These are phyloP conservation scores for Andrena praecox DNA, from an alignment of 2,888 invertebrate genomes.

Conservation along the genomic window DNA sequence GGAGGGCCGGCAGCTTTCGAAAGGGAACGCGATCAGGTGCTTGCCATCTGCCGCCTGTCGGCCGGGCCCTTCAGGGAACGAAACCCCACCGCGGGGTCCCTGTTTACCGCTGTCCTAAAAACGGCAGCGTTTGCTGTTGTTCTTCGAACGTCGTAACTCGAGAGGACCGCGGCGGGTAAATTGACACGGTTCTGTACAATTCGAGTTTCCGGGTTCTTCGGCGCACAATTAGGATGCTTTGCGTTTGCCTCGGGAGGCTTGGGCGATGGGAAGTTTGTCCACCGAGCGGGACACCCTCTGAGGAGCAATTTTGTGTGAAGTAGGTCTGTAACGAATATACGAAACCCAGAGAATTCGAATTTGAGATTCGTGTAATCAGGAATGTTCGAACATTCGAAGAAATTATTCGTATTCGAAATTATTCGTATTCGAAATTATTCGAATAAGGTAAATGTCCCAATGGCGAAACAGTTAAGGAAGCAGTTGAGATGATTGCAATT, in stretches of 20 bases:
- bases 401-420: too few relatives aligned
- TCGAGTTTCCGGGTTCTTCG: conserved; percentile 51
- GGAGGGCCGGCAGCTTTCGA: conserved; percentile 38
- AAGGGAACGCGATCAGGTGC: conserved; percentile 73
- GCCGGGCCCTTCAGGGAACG: conserved; percentile 54
- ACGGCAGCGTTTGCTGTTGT: conserved; percentile 45
- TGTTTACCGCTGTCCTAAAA: conserved; percentile 51
- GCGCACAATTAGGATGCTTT: background rate
- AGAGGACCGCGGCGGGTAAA: conserved; percentile 38
- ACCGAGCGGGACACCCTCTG: background rate
- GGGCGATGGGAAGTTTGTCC: background rate
- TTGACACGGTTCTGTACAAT: conserved; percentile 41
- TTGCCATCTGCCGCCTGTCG: conserved; percentile 74
- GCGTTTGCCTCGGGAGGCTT: background rate
- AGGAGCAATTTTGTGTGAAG: background rate
- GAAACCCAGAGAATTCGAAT: too few relatives aligned
- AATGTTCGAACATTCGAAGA: too few relatives aligned
- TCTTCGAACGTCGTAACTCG: conserved; percentile 55
- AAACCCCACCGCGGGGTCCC: conserved; percentile 51
- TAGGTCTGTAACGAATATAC: background rate
- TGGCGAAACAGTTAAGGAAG: too few relatives aligned
- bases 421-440: too few relatives aligned
- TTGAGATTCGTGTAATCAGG: too few relatives aligned
- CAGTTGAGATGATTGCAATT: too few relatives aligned
- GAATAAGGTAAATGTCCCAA: too few relatives aligned